A percentile compares a stretch with the other conserved stretches of the same genome.
Evolutionary conservation across 2,113 vertebrate species (phyloP).

Genomic region (Daphoenositta chrysoptera): DNA sequence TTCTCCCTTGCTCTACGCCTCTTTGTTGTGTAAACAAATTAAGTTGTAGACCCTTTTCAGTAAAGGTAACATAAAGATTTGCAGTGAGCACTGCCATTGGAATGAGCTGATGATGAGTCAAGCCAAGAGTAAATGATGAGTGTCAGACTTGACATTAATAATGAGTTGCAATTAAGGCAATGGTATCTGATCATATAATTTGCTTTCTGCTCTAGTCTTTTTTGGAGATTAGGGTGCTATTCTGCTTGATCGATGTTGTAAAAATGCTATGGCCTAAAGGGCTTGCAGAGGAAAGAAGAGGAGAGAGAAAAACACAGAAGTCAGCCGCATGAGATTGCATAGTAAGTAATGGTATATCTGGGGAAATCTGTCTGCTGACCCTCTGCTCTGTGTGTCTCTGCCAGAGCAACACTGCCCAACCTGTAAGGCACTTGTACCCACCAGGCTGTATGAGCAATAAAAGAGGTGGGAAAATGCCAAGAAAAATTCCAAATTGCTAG

Average conservation of each 20-base stretch:
- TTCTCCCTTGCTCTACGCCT: neutral
- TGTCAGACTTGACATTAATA: neutral
- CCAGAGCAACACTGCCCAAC: neutral
- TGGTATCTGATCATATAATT: neutral
- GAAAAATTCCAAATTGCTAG: neutral
- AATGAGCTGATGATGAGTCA: neutral
- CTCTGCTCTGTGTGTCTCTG: neutral
- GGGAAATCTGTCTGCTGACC: neutral
- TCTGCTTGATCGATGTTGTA: neutral
- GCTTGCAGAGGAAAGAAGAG: neutral
- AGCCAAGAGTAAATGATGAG: neutral
- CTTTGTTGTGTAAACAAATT: neutral
- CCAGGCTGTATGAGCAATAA: neutral
- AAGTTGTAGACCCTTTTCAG: neutral
- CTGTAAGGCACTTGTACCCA: neutral
- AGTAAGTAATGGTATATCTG: neutral
- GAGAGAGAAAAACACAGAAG: neutral
- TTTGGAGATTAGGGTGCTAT: neutral
- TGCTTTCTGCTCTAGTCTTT: neutral
- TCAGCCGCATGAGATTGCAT: neutral
- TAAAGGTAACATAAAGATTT: neutral
- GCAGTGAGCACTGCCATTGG: neutral
- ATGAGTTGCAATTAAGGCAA: neutral
- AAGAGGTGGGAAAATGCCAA: neutral
- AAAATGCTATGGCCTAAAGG: neutral